These are phyloP conservation scores for Palythoa grandis DNA, from an alignment of 92 coral and sea anemone genomes.

Conservation along the genomic window DNA sequence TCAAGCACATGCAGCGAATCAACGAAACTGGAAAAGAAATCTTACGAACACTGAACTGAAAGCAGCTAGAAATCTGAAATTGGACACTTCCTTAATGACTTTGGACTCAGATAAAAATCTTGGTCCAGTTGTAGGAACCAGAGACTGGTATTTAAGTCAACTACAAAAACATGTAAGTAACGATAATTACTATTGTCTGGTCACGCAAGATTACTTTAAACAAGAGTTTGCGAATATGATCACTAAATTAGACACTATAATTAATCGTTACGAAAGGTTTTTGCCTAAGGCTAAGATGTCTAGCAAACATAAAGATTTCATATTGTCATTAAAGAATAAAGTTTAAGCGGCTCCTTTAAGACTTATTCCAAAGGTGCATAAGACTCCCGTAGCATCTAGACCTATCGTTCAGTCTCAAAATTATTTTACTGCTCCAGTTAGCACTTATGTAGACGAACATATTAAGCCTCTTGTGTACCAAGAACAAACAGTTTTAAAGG, in stretches of 20 bases:
- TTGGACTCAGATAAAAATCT: conserved; percentile 37
- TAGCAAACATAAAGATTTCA: conserved; percentile 1
- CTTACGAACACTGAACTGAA: conserved; percentile 5
- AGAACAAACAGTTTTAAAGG: conserved; percentile 33
- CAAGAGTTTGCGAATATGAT: conserved; percentile 12
- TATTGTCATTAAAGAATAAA: background rate
- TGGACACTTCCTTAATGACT: conserved; percentile 27
- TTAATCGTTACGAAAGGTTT: conserved; percentile 2
- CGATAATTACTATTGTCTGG: conserved; percentile 22
- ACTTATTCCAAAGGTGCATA: conserved; percentile 15
- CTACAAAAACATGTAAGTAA: conserved; percentile 24
- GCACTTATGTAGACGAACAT: conserved; percentile 24
- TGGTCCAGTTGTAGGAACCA: conserved; percentile 39
- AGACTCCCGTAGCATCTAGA: conserved; percentile 9
- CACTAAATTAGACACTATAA: conserved; percentile 12
- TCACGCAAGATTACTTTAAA: conserved; percentile 30
- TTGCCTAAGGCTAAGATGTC: conserved; percentile 3
- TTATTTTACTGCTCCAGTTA: conserved; percentile 32
- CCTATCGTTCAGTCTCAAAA: conserved; percentile 36
- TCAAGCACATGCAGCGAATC: conserved; percentile 16
- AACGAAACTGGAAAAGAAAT: conserved; percentile 22
- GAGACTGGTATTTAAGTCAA: background rate
- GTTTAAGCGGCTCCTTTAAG: conserved; percentile 27
- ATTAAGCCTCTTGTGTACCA: conserved; percentile 30
- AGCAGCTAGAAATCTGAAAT: conserved; percentile 25